These are phyloP conservation scores for Cataglyphis hispanica DNA, from an alignment of 1,140 invertebrate genomes.

Conservation along the genomic window DNA sequence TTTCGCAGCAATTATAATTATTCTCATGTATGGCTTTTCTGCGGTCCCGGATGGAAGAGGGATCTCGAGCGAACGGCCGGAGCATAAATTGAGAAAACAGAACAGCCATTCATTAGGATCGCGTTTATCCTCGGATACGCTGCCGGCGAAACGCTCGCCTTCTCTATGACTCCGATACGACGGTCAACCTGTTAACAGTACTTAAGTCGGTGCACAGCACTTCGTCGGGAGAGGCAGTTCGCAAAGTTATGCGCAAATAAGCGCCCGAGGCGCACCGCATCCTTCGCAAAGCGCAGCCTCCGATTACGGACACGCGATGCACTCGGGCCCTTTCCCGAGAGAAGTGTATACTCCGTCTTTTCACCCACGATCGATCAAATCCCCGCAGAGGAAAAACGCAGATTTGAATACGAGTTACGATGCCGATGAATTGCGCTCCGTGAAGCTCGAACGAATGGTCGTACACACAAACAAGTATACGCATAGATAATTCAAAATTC, in stretches of 20 bases:
- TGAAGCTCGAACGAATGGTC: slow-evolving; percentile 35
- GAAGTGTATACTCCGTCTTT: slow-evolving; percentile 68
- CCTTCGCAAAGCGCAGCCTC: slow-evolving; percentile 37
- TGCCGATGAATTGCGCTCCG: slow-evolving; percentile 11
- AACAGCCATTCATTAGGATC: slow-evolving; percentile 60
- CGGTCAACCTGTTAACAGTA: slow-evolving; percentile 58
- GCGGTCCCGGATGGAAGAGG: slow-evolving; percentile 24
- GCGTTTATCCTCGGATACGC: slow-evolving; percentile 47
- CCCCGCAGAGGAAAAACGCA: slow-evolving; percentile 55
- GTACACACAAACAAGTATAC: not conserved
- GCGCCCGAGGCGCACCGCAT: slow-evolving; percentile 62
- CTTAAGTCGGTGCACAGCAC: slow-evolving; percentile 14
- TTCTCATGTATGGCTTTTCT: slow-evolving; percentile 57
- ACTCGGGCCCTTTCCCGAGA: slow-evolving; percentile 63
- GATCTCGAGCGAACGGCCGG: slow-evolving; percentile 30
- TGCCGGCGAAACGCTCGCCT: slow-evolving; percentile 37
- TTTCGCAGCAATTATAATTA: slow-evolving; percentile 54
- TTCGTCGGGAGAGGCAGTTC: slow-evolving; percentile 60
- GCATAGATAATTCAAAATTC: not conserved
- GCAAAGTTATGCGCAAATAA: slow-evolving; percentile 75
- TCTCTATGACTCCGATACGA: slow-evolving; percentile 49
- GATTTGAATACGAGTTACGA: slow-evolving; percentile 51
- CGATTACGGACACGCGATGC: slow-evolving; percentile 73
- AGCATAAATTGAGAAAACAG: slow-evolving; percentile 64
- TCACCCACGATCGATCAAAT: slow-evolving; percentile 64